Evolutionary conservation across 2,888 invertebrate genomes (phyloP).

Genomic region (Atrina japonica): DNA sequence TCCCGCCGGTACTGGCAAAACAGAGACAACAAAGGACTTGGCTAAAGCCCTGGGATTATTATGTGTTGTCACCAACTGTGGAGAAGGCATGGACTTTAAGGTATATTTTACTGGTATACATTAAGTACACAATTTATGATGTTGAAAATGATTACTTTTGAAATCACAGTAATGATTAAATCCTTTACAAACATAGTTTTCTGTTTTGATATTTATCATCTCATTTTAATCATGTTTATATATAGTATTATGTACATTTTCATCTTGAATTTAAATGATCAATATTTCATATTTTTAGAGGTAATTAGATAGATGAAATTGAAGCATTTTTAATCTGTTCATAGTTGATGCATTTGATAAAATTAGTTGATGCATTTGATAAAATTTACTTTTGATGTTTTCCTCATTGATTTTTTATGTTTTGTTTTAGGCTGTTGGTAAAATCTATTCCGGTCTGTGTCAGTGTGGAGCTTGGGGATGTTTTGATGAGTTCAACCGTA

Average conservation of each 20-base stretch:
- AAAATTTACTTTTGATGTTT: too few species aligned
- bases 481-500: too few species aligned
- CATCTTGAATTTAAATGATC: too few species aligned
- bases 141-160: background rate
- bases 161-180: background rate
- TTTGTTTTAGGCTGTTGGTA: constrained; percentile 87
- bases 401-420: too few species aligned
- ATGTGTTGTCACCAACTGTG: constrained; percentile 88
- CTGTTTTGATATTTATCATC: too few species aligned
- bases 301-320: too few species aligned
- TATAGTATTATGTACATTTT: too few species aligned
- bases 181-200: background rate
- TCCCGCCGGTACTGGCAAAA: constrained; percentile 88
- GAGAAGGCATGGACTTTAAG: constrained; percentile 92
- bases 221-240: too few species aligned
- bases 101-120: constrained; percentile 45
- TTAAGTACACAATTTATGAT: background rate
- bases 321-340: too few species aligned
- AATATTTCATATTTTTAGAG: too few species aligned
- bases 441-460: constrained; percentile 85
- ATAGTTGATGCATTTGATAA: too few species aligned
- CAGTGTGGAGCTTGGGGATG: constrained; percentile 98
- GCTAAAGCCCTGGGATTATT: constrained; percentile 89
- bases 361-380: too few species aligned
- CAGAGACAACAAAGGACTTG: constrained; percentile 94